Conservation (phyloP, 2,888 invertebrate species). For the Pyrocoelia pectoralis region DNA sequence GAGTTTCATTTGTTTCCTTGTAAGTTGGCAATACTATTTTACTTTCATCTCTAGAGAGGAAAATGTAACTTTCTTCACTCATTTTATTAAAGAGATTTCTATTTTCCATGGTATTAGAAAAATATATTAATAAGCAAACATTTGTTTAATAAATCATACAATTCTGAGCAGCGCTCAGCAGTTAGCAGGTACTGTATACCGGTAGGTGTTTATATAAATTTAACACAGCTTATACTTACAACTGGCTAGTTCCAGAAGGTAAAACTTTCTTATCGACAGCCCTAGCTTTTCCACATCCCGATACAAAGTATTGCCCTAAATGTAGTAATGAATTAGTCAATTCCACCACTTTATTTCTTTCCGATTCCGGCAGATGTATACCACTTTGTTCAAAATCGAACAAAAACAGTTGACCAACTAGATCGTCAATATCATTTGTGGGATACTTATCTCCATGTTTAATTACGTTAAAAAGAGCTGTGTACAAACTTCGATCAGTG, state of each 20-base stretch:
- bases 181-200: no score
- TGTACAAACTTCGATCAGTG: conserved; percentile 85
- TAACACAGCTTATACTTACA: conserved; percentile 64
- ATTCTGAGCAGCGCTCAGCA: no score
- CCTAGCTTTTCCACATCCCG: conserved; percentile 75
- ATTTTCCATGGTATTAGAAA: no score
- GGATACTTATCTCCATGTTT: conserved; percentile 72
- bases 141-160: no score
- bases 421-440: conserved; percentile 78
- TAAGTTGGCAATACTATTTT: no score
- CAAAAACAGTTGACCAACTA: conserved; percentile 88
- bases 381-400: conserved; percentile 99
- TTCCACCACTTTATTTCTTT: conserved; percentile 78
- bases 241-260: conserved; percentile 76
- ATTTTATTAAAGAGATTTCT: no score
- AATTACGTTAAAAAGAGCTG: conserved; percentile 76
- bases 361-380: conserved; percentile 85
- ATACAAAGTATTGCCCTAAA: conserved; percentile 84
- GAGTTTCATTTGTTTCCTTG: no score
- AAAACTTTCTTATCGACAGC: conserved; percentile 70
- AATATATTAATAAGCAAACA: no score
- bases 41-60: no score
- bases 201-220: no score
- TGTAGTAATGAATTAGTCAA: conserved; percentile 88
- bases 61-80: no score